Conservation (phyloP, 2,113 vertebrate species). For the Cochlearius cochlearius region DNA sequence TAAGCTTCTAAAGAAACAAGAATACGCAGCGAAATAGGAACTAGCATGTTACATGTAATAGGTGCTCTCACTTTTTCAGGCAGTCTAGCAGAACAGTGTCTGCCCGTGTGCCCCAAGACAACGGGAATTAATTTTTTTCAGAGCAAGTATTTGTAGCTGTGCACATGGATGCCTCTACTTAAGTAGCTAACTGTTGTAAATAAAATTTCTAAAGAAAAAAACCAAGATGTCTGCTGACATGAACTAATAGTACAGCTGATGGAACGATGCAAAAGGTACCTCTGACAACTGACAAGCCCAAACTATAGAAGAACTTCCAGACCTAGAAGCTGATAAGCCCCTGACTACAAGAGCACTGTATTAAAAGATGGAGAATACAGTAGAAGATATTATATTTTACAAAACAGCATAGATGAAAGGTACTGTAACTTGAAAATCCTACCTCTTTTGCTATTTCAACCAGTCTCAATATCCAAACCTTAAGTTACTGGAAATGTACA, state of each 20-base stretch:
- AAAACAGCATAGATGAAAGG: background rate
- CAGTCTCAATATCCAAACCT: background rate
- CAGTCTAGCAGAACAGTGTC: background rate
- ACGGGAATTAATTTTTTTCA: background rate
- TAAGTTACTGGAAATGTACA: background rate
- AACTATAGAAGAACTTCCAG: background rate
- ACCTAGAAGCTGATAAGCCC: background rate
- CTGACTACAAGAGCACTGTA: background rate
- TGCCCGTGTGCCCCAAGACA: fast-evolving
- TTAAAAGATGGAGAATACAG: background rate
- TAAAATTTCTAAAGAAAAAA: background rate
- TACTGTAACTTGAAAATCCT: background rate
- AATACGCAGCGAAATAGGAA: background rate
- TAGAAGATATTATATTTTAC: background rate
- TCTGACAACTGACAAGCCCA: background rate
- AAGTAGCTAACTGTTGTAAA: background rate
- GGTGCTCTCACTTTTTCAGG: background rate
- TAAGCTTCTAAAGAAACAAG: background rate
- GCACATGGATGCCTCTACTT: background rate
- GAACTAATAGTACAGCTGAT: background rate
- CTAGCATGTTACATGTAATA: background rate
- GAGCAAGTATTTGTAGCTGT: background rate
- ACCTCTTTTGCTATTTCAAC: background rate
- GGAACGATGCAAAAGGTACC: background rate
- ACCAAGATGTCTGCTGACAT: background rate